Evolutionary conservation across 1,140 invertebrate species (phyloP).

Genomic region (Conus betulinus): DNA sequence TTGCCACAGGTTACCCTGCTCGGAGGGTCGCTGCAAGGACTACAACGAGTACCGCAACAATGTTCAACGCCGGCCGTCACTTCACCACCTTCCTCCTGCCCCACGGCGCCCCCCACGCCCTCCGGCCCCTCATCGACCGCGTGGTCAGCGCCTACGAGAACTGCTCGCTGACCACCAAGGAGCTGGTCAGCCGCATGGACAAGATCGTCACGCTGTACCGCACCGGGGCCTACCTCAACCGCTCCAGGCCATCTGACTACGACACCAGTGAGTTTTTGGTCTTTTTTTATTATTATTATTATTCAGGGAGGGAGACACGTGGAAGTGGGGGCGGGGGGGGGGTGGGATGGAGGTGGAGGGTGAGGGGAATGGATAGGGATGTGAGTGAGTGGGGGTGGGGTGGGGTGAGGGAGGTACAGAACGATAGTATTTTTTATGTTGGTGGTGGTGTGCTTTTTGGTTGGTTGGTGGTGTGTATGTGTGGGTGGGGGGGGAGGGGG

Average conservation of each 20-base stretch:
- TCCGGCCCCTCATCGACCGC: constrained; percentile 65
- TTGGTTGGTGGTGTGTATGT: background rate
- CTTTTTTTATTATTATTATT: background rate
- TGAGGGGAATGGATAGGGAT: no score
- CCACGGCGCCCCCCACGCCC: constrained; percentile 70
- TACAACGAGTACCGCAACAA: constrained; percentile 76
- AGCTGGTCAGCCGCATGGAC: constrained; percentile 66
- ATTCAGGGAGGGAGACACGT: background rate
- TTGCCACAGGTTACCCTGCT: constrained; percentile 62
- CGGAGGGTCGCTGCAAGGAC: constrained; percentile 70
- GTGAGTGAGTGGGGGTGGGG: no score
- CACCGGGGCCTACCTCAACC: constrained; percentile 70
- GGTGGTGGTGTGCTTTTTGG: background rate
- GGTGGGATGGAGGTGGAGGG: background rate
- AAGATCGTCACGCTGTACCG: constrained; percentile 66
- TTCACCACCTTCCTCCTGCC: constrained; percentile 75
- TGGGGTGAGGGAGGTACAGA: no score
- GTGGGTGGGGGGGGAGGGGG: no score
- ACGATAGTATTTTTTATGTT: background rate
- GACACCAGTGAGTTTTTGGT: constrained; percentile 6
- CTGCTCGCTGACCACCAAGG: constrained; percentile 61
- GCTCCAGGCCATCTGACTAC: constrained; percentile 36
- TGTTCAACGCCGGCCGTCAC: constrained; percentile 75
- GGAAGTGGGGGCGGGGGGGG: background rate
- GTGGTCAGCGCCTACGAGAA: constrained; percentile 68